These are phyloP conservation scores for Myodes glareolus DNA, from an alignment of 2,113 vertebrate genomes.

Conservation along the genomic window DNA sequence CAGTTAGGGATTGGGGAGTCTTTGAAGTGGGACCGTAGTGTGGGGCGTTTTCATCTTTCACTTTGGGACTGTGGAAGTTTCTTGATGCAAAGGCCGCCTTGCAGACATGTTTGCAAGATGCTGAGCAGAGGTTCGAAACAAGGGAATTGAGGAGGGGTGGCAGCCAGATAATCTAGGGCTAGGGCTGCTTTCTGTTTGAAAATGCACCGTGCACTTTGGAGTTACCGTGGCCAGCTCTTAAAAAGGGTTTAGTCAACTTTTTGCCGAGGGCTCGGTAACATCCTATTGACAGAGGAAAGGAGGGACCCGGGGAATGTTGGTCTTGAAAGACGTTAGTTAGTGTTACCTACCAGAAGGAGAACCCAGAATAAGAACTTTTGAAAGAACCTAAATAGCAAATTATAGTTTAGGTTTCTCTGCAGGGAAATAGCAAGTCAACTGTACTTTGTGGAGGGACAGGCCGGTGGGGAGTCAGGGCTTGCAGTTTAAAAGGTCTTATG, in stretches of 20 bases:
- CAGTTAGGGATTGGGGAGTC: background rate
- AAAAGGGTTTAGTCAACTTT: background rate
- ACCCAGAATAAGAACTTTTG: slow-evolving; percentile 46
- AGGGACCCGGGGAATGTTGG: slow-evolving; percentile 51
- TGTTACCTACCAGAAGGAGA: background rate
- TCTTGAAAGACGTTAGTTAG: slow-evolving; percentile 38
- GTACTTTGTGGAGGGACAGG: background rate
- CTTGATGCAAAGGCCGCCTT: background rate
- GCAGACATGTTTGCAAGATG: background rate
- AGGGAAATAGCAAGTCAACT: slow-evolving; percentile 10
- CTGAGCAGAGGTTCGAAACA: background rate
- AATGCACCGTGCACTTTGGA: background rate
- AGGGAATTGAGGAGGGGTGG: background rate
- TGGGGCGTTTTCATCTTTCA: background rate
- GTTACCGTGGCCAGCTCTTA: background rate
- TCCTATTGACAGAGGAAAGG: slow-evolving; percentile 32
- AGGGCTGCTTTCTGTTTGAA: background rate
- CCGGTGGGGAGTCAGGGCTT: background rate
- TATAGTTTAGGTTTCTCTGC: background rate
- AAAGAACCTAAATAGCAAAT: background rate
- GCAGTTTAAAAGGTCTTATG: slow-evolving; percentile 64
- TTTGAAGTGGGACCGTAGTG: background rate
- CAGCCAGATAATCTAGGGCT: background rate
- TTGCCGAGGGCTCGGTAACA: background rate
- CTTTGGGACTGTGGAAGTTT: background rate